Evolutionary conservation across 1,140 invertebrate species (phyloP), one percentile per base, ranked within the genome.

Genomic region (Zelostemma sp.): DNA sequence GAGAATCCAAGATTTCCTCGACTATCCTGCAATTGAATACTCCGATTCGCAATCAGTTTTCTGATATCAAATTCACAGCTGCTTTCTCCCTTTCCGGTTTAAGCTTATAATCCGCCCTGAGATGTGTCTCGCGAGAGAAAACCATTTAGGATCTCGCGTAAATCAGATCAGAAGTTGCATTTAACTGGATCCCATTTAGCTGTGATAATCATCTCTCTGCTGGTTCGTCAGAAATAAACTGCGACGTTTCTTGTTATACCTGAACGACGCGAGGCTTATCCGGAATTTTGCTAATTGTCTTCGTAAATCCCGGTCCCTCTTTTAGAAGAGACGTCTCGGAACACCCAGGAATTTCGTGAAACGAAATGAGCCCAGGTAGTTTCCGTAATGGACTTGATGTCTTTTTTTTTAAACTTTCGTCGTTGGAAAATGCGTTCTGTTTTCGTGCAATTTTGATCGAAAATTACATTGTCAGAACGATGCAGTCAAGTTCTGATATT

Each of bases 121-220:
- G 45, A 43, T 15, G 15, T 8, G 40, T 53, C 47, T 48, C 18
- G 18, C 48, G 55, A 49, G 55, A 64, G 70, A 65, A 75, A 77
- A 57, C 64, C 70, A 68, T 77, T 72, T 70, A 74, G 64, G 58
- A 54, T 62, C 61, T 56, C 45, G 69, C 62, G 68, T 73, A 72
- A 77, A 80, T 71, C 68, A 78, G 74, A 78, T 77, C 74, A 73
- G 60, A 75, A 78, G 77, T 79, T 74, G 65, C 72, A 72, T 79
- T 80, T 80, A 80, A 81, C 75, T 74, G 72, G 73, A 79, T 79
- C 69, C 74, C 67, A 76, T 51, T 78, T 75, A 51, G 74, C 72
- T 49, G 72, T 68, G 78, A 79, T 79, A 75, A 81, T 77, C 73
- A 82, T 82, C 79, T 78, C 50, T 48, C 50, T 49, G 62, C 66